Conservation (phyloP, 2,113 vertebrate species). For the Cottus gobio region DNA sequence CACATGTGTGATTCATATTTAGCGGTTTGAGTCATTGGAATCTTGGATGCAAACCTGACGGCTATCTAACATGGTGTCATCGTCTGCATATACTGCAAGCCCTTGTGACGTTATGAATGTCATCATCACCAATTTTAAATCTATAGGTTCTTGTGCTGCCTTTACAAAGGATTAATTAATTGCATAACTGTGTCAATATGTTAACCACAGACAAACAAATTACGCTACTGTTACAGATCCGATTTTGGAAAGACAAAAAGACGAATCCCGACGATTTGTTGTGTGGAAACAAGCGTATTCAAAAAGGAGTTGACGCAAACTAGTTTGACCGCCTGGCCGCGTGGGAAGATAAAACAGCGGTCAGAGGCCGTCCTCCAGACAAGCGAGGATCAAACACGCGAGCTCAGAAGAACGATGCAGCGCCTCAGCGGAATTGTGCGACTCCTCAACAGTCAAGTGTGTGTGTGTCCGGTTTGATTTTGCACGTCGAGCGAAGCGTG, state of each 20-base stretch:
- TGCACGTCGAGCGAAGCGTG: slow-evolving; percentile 17
- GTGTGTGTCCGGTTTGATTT: neutral
- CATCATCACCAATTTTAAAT: neutral
- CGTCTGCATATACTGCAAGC: neutral
- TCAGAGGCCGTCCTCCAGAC: neutral
- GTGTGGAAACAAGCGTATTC: neutral
- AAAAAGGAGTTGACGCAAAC: neutral
- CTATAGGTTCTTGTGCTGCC: slow-evolving; percentile 19
- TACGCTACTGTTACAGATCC: neutral
- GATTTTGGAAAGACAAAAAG: neutral
- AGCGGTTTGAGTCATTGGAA: neutral
- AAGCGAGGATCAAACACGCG: neutral
- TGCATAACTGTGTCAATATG: neutral
- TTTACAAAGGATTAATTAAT: neutral
- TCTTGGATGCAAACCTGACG: neutral
- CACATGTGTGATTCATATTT: neutral
- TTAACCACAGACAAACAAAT: neutral
- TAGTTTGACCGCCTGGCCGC: neutral
- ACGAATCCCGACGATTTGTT: neutral
- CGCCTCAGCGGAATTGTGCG: neutral
- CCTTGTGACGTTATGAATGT: neutral
- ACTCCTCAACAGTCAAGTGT: slow-evolving; percentile 31
- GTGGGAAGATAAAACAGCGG: neutral
- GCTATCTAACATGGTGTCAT: neutral
- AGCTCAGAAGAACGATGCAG: neutral